Percentiles rank a stretch among this genome's conserved stretches.
Conservation (phyloP, 2,113 vertebrate species). For the Circaetus cinerascens region DNA sequence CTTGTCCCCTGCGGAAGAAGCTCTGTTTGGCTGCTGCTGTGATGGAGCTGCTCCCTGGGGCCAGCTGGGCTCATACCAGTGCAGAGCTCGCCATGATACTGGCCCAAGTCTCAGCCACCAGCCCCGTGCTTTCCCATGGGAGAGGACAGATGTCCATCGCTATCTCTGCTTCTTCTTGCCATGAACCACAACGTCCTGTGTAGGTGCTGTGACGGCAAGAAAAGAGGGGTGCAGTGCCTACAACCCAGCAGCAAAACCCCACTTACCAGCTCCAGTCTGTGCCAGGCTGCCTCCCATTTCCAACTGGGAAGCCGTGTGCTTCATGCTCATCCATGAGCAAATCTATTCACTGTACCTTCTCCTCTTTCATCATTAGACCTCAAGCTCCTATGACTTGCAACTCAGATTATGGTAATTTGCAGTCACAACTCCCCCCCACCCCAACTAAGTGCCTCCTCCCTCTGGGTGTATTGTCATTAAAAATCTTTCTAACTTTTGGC, state of each 20-base stretch:
- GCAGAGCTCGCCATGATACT: background rate
- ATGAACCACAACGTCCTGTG: background rate
- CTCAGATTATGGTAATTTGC: background rate
- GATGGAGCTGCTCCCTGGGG: background rate
- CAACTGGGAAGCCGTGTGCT: background rate
- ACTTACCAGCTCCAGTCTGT: background rate
- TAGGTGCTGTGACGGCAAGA: background rate
- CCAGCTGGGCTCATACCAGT: background rate
- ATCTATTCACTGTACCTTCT: background rate
- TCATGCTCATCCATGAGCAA: background rate
- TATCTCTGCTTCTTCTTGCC: background rate
- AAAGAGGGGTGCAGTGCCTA: background rate
- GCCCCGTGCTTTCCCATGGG: background rate
- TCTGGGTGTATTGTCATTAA: background rate
- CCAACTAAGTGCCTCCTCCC: background rate
- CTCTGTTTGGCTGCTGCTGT: background rate
- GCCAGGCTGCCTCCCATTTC: background rate
- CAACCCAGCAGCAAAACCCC: background rate
- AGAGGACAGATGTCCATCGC: background rate
- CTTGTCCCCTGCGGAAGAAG: background rate
- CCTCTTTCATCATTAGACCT: background rate
- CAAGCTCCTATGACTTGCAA: background rate
- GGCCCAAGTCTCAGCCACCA: background rate
- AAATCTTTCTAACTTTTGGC: conserved; percentile 16
- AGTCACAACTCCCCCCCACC: background rate